Evolutionary conservation across 2,888 invertebrate genomes (phyloP).

Genomic region (Spilarctia lutea): DNA sequence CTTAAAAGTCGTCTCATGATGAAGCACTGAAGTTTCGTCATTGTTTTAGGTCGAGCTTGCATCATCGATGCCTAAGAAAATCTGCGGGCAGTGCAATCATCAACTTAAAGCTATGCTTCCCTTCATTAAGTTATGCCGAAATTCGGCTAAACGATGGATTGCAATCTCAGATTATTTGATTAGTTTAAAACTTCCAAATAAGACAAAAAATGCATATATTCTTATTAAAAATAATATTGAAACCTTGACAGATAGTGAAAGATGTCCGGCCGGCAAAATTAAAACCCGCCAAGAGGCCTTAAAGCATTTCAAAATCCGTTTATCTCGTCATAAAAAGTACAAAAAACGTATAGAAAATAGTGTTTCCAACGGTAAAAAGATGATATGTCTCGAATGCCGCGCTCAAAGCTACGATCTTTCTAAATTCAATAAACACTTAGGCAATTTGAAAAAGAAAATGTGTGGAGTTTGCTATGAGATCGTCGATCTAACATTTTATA

Average conservation of each 20-base stretch:
- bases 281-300: slow-evolving; percentile 39
- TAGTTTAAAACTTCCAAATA: slow-evolving; percentile 35
- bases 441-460: slow-evolving; percentile 51
- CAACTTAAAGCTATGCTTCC: slow-evolving; percentile 51
- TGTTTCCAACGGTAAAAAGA: slow-evolving; percentile 14
- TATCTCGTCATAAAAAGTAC: slow-evolving; percentile 20
- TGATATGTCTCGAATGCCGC: slow-evolving; percentile 60
- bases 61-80: slow-evolving; percentile 56
- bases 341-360: slow-evolving; percentile 18
- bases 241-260: slow-evolving; percentile 34
- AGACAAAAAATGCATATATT: slow-evolving; percentile 57
- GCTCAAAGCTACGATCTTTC: slow-evolving; percentile 38
- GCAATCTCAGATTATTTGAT: slow-evolving; percentile 49
- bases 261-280: slow-evolving; percentile 37
- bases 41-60: slow-evolving; percentile 72
- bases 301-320: slow-evolving; percentile 34
- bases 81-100: slow-evolving; percentile 59
- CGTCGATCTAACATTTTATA: slow-evolving; percentile 49
- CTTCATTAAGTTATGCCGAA: slow-evolving; percentile 59
- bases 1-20: background rate
- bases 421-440: slow-evolving; percentile 59
- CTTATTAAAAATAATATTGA: slow-evolving; percentile 41
- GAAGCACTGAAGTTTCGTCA: slow-evolving; percentile 40
- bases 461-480: slow-evolving; percentile 58
- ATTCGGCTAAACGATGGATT: slow-evolving; percentile 60